Base-by-base conservation (phyloP, 2,888 invertebrate species). In the Willowsia nigromaculata region DNA sequence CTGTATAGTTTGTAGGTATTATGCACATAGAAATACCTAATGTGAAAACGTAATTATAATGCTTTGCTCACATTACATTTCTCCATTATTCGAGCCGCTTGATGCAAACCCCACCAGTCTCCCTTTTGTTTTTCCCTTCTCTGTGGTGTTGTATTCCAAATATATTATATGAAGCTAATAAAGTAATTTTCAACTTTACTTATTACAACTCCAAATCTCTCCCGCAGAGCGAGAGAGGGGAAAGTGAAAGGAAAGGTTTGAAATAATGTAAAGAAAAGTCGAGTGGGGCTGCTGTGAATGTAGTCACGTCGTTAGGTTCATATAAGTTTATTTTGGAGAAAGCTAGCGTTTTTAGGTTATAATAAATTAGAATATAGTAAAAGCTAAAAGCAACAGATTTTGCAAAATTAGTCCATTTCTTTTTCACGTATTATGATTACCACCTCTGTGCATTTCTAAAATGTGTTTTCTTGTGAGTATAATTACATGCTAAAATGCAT, bases 31-130 rank as follows among this genome's bases (percentile, higher is more conserved):
- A 6, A 22, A 40, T 43, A 40, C 13, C 25, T 43, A 43, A 30
- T 68, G 43, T 40, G 22, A 43, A 22, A 18, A 7, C 40, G 22
- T 71, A 71, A 71, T 71, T 71, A 71, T 71, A 71, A 71, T 71
- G 71, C 22, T 22, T 40, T 43, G 22, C 43, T 15, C 43, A 71
- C 43, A 71, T 71, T 43, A 43, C 43, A 22, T 40, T 71, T 71
- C 30, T 65, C 33, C 65, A 33, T 65, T 59, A 59, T 59, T 27
- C 5, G 25, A 27, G 5, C 25, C 25, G 59, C 59, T 1, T 27
- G 1, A 59, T 13, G 11, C 18, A 27, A 18, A 5, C 56, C 18
- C 59, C 5, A 25, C 25, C 9, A 33, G 33, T 33, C 13, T 33
- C 33, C 65, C 33, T 65, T 65, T 65, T 33, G 65, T 65, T 65